Conservation (phyloP, 2,888 invertebrate species). For the Drosophila mulleri region DNA sequence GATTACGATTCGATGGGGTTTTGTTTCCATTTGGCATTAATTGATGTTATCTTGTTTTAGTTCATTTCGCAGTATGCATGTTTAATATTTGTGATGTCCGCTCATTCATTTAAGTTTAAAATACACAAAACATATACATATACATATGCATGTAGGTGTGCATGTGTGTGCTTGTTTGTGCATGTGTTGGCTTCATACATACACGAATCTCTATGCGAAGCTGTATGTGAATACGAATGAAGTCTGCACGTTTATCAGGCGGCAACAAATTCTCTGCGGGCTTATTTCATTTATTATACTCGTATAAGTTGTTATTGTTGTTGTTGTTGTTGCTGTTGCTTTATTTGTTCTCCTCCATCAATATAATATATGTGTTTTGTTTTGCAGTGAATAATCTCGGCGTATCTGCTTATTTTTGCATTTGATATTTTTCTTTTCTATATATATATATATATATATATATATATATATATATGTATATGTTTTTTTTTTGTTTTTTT, state of each 20-base stretch:
- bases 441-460: neutral
- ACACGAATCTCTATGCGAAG: neutral
- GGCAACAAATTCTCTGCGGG: slow-evolving; percentile 38
- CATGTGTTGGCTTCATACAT: too few species aligned
- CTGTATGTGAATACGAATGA: slow-evolving; percentile 31
- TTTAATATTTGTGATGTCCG: slow-evolving; percentile 20
- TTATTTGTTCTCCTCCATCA: slow-evolving; percentile 16
- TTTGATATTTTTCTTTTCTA: slow-evolving; percentile 5
- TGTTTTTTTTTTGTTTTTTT: neutral
- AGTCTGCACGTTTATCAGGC: slow-evolving; percentile 32
- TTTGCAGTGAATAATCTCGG: slow-evolving; percentile 32
- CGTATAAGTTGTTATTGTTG: slow-evolving; percentile 22
- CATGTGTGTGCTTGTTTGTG: neutral
- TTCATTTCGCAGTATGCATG: slow-evolving; percentile 33
- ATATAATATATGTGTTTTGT: slow-evolving; percentile 37
- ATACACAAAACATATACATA: neutral
- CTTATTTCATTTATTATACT: slow-evolving; percentile 40
- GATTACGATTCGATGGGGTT: neutral
- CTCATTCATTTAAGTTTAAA: slow-evolving; percentile 43
- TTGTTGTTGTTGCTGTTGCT: neutral
- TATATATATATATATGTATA: neutral
- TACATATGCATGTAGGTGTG: neutral
- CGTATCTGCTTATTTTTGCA: slow-evolving; percentile 7
- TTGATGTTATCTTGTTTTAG: slow-evolving; percentile 40
- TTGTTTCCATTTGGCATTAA: slow-evolving; percentile 25